Evolutionary conservation across 2,888 invertebrate genomes (phyloP).

Genomic region (Nowickia ferox): DNA sequence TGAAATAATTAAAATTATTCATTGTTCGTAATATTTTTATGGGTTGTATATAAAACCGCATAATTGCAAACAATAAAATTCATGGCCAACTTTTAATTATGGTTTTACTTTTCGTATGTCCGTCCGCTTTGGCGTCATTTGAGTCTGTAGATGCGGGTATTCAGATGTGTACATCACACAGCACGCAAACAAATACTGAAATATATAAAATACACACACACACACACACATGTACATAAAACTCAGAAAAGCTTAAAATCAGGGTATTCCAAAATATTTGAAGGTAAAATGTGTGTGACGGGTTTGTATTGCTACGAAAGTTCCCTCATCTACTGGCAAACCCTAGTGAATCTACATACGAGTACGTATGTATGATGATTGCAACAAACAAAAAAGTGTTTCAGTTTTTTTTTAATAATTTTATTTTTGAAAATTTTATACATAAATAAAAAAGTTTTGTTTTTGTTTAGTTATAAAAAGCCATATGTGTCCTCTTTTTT

Average conservation of each 20-base stretch:
- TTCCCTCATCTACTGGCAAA: too few relatives aligned
- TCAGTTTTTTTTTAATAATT: not conserved
- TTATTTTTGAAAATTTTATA: not conserved
- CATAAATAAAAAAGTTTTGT: slow-evolving; percentile 1
- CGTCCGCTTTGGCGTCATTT: not conserved
- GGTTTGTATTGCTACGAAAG: too few relatives aligned
- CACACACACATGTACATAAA: not conserved
- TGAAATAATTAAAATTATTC: slow-evolving; percentile 27
- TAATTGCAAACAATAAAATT: slow-evolving; percentile 45
- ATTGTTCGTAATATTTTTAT: not conserved
- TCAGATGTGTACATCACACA: not conserved
- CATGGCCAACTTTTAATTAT: slow-evolving; percentile 59
- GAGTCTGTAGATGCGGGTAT: not conserved
- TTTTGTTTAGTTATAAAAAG: slow-evolving; percentile 13
- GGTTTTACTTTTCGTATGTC: slow-evolving; percentile 44
- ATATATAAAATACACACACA: not conserved
- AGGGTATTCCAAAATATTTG: too few relatives aligned
- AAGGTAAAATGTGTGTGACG: too few relatives aligned
- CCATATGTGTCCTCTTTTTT: slow-evolving; percentile 31
- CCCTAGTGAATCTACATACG: too few relatives aligned
- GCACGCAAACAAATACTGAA: not conserved
- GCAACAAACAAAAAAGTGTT: not conserved
- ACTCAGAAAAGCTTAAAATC: too few relatives aligned
- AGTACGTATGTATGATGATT: too few relatives aligned
- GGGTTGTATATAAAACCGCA: slow-evolving; percentile 42